phyloP scores from a whole-genome alignment of 2,113 vertebrate genomes.

The Tor tambroides region DNA sequence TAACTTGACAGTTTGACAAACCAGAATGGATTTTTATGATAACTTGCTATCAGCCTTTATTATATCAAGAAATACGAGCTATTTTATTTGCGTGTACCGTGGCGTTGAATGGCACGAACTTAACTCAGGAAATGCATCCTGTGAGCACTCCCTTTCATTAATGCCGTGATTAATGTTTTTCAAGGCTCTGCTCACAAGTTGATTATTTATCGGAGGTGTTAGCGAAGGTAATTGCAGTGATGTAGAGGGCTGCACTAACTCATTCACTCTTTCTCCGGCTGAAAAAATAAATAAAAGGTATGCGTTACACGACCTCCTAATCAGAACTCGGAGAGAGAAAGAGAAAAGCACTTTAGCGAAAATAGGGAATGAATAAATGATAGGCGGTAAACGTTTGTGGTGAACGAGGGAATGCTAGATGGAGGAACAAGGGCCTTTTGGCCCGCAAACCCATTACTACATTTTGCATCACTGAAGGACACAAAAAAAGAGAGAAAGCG shows the following conservation, averaged over 20 bases:
- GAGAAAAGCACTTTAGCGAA: constrained; percentile 38
- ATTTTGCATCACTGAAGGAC: constrained; percentile 12
- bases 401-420: neutral
- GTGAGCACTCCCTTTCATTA: constrained; percentile 40
- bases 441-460: constrained; percentile 38
- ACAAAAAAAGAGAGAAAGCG: neutral
- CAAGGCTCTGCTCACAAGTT: constrained; percentile 28
- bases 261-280: constrained; percentile 17
- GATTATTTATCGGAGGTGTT: constrained; percentile 22
- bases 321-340: constrained; percentile 36
- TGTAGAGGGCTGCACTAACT: constrained; percentile 23
- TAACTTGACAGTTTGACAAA: constrained; percentile 42
- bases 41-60: constrained; percentile 13
- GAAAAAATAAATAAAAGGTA: constrained; percentile 30
- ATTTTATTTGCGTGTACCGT: constrained; percentile 1
- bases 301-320: constrained; percentile 25
- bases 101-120: neutral
- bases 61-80: neutral
- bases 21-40: constrained; percentile 18
- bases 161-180: constrained; percentile 25
- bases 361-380: constrained; percentile 53
- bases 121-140: constrained; percentile 6
- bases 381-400: constrained; percentile 46
- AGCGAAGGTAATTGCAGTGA: constrained; percentile 37
- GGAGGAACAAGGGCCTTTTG: constrained; percentile 18